Percentiles rank a stretch among this genome's conserved stretches.
These are phyloP conservation scores for Orthosia gothica DNA, from an alignment of 2,888 invertebrate species.

Conservation along the genomic window DNA sequence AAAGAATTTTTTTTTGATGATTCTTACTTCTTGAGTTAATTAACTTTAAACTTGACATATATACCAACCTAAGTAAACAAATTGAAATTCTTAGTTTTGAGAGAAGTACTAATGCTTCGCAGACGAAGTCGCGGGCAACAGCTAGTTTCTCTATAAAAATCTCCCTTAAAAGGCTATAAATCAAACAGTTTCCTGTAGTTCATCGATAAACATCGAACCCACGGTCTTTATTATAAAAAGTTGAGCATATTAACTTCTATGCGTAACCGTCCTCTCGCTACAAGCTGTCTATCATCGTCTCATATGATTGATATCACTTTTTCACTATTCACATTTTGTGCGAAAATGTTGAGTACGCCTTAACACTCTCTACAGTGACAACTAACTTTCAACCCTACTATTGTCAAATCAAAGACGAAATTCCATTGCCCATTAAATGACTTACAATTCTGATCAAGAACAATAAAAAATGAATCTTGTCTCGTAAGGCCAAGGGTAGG, in stretches of 20 bases:
- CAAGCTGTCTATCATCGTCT: conserved; percentile 85
- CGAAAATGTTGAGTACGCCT: conserved; percentile 77
- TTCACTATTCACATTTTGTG: conserved; percentile 78
- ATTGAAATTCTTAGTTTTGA: no score
- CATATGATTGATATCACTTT: conserved; percentile 89
- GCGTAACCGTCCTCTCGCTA: conserved; percentile 63
- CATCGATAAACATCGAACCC: conserved; percentile 52
- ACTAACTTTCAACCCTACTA: conserved; percentile 18
- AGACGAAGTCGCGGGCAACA: no score
- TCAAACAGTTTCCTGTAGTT: conserved; percentile 54
- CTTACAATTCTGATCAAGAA: neutral
- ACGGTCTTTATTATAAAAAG: conserved; percentile 62
- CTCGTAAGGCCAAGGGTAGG: conserved; percentile 46
- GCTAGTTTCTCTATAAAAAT: conserved; percentile 25
- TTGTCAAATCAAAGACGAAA: conserved; percentile 13
- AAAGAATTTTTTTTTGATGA: no score
- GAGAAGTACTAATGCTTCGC: no score
- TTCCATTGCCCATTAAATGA: conserved; percentile 15
- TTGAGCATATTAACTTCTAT: conserved; percentile 59
- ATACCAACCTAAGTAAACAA: no score
- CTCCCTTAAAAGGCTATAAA: conserved; percentile 46
- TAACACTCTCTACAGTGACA: conserved; percentile 54
- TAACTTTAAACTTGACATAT: no score
- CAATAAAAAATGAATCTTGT: conserved; percentile 31
- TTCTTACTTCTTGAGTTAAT: no score